Evolutionary conservation across 2,113 vertebrate species (phyloP).

Genomic region (Heptranchias perlo): DNA sequence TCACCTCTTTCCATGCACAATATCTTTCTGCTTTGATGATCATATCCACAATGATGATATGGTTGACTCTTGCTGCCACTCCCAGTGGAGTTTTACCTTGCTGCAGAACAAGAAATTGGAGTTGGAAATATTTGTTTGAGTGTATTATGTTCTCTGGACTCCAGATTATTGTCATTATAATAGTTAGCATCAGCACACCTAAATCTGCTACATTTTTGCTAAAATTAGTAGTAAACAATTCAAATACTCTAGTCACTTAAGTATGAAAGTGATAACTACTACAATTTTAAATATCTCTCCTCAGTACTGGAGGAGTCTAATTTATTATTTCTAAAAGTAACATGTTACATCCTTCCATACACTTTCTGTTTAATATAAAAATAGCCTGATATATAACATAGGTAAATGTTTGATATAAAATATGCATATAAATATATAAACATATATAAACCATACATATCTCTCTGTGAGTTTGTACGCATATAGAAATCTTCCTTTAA

Average conservation of each 20-base stretch:
- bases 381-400: background rate
- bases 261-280: too few species aligned
- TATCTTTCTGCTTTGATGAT: conserved; percentile 88
- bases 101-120: conserved; percentile 52
- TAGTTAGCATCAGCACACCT: background rate
- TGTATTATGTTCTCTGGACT: background rate
- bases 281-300: background rate
- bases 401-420: background rate
- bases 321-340: background rate
- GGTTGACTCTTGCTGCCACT: conserved; percentile 71
- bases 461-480: background rate
- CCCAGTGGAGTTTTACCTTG: conserved; percentile 74
- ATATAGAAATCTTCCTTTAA: background rate
- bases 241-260: background rate
- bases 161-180: background rate
- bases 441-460: background rate
- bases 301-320: background rate
- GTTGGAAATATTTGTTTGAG: background rate
- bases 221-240: background rate
- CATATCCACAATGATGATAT: conserved; percentile 78
- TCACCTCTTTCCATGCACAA: conserved; percentile 66
- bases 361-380: background rate
- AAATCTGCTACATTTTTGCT: background rate
- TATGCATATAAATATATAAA: background rate
- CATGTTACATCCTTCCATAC: background rate